phyloP scores from a whole-genome alignment of 2,888 invertebrate species.

The Lampropteryx suffumata region DNA sequence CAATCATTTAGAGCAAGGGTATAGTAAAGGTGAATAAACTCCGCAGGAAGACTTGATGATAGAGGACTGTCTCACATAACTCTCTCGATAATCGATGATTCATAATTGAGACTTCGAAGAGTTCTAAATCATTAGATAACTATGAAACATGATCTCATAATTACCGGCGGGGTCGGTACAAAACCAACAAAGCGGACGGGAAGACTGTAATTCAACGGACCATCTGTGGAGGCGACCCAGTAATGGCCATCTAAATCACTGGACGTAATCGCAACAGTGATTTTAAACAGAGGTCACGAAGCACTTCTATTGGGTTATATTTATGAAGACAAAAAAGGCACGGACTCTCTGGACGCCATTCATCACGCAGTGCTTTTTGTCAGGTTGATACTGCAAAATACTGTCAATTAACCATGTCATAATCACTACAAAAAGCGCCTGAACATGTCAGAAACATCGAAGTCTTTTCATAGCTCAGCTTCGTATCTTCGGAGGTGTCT shows the following conservation, averaged over 20 bases:
- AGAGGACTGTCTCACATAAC: conserved; percentile 65
- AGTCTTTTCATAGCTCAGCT: conserved; percentile 41
- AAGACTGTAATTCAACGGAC: conserved; percentile 73
- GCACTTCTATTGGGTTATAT: conserved; percentile 64
- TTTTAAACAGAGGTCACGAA: conserved; percentile 76
- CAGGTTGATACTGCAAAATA: conserved; percentile 31
- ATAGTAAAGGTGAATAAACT: conserved; percentile 57
- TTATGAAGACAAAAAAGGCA: conserved; percentile 68
- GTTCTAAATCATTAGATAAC: conserved; percentile 76
- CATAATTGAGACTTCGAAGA: conserved; percentile 73
- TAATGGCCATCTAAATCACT: conserved; percentile 75
- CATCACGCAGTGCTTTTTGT: conserved; percentile 59
- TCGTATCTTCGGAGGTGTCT: conserved; percentile 65
- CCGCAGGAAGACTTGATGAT: conserved; percentile 56
- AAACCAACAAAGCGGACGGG: conserved; percentile 71
- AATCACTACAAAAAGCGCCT: conserved; percentile 26
- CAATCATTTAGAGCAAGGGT: no score
- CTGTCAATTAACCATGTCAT: conserved; percentile 34
- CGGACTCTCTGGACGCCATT: conserved; percentile 50
- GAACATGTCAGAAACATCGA: conserved; percentile 28
- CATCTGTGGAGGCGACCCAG: conserved; percentile 71
- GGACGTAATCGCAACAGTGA: conserved; percentile 72
- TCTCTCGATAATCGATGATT: conserved; percentile 70
- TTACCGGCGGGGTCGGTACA: conserved; percentile 66
- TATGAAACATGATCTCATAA: conserved; percentile 78